phyloP scores from a whole-genome alignment of 2,113 vertebrate genomes.

The Corydoras maculifer region DNA sequence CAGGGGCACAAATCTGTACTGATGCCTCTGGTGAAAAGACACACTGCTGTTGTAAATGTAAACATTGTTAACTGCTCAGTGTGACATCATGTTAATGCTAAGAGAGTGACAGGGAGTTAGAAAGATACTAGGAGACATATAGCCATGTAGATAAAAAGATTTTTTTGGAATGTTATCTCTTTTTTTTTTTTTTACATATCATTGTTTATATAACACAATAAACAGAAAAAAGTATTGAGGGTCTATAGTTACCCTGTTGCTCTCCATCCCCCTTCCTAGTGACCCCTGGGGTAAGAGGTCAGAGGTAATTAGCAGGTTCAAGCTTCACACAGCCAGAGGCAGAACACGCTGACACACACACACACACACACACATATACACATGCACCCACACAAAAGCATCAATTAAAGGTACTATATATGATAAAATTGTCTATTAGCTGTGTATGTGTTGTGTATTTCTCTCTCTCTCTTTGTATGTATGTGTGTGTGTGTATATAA shows the following conservation, averaged over 20 bases:
- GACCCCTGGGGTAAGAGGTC: slow-evolving; percentile 33
- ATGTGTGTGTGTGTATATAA: neutral
- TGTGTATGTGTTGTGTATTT: no score
- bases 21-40: neutral
- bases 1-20: neutral
- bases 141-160: no score
- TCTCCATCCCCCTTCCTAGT: slow-evolving; percentile 19
- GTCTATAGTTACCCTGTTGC: neutral
- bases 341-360: slow-evolving; percentile 23
- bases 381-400: no score
- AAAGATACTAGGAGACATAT: neutral
- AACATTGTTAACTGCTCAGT: neutral
- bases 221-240: neutral
- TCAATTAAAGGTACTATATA: neutral
- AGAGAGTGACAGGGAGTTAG: neutral
- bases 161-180: neutral
- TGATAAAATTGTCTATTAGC: neutral
- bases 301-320: slow-evolving; percentile 41
- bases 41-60: neutral
- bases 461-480: no score
- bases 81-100: neutral
- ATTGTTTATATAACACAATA: neutral
- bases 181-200: neutral
- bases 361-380: no score
- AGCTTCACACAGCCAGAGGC: slow-evolving; percentile 29